Evolutionary conservation across 53 echinoderm and acorn worm species (phyloP), one percentile per base, ranked within the genome.

Genomic region (Mesocentrotus franciscanus): DNA sequence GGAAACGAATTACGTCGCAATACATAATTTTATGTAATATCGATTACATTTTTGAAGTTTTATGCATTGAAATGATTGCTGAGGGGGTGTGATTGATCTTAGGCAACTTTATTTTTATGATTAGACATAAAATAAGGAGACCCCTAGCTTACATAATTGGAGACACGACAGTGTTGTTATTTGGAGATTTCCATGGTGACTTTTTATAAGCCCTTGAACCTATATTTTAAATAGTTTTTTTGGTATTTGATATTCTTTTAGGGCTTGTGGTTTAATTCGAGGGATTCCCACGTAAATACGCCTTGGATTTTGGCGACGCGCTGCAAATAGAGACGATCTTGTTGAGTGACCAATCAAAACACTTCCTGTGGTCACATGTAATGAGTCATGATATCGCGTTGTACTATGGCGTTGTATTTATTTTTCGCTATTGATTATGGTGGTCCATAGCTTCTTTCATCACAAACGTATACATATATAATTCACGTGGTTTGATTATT

Each of bases 271-370:
- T 56, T 27, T 57, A 27, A 26, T 10, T 56, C 58, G 29, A 3
- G 24, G 24, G 58, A 87, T 87, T 29, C 87, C 20, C 81, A 42
- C 42, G 36, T 16, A 81, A 42, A 42, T 18, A 81, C 39, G 81
- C 36, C 81, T 81, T 33, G 81, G 36, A 81, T 81, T 81, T 17
- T 42, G 81, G 42, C 81, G 81, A 18, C 81, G 36, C 81, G 42
- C 20, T 16, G 81, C 16, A 42, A 27, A 33, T 33, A 42, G 36
- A 76, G 36, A 20, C 42, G 1, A 42, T 81, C 81, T 26, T 58
- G 87, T 87, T 87, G 87, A 87, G 56, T 87, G 87, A 58, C 87
- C 87, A 87, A 87, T 87, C 87, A 87, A 58, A 87, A 87, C 58
- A 10, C 87, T 87, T 87, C 87, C 87, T 87, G 59, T 87, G 87